phyloP scores from a whole-genome alignment of 2,797 vertebrate genomes.

The Myotis myotis region DNA sequence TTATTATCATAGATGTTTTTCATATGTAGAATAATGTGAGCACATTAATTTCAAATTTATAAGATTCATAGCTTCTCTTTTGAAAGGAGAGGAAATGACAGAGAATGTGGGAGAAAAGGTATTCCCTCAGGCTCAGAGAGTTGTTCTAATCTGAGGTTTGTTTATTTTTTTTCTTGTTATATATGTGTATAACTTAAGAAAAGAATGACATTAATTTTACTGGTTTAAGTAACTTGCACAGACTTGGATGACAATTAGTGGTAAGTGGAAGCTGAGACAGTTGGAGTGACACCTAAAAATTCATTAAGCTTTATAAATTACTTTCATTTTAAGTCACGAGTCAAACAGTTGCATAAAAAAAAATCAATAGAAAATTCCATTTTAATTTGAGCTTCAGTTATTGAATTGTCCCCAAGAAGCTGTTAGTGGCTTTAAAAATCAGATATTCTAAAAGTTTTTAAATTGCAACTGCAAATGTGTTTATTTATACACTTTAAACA shows the following conservation, averaged over 20 bases:
- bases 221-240: background rate
- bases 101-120: background rate
- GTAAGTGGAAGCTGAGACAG: background rate
- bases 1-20: background rate
- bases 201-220: background rate
- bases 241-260: background rate
- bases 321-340: conserved; percentile 33
- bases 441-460: background rate
- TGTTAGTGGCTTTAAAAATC: background rate
- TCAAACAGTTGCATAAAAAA: background rate
- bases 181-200: background rate
- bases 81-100: background rate
- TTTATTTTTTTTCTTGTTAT: background rate
- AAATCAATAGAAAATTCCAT: background rate
- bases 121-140: background rate
- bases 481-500: background rate
- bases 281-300: conserved; percentile 8
- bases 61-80: background rate
- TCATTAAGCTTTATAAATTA: background rate
- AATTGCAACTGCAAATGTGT: background rate
- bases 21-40: background rate
- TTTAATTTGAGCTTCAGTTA: conserved; percentile 5
- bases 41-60: background rate
- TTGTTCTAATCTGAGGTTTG: background rate
- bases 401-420: background rate